Evolutionary conservation across 53 echinoderm and acorn worm species (phyloP).

Genomic region (Actinopyga echinites): DNA sequence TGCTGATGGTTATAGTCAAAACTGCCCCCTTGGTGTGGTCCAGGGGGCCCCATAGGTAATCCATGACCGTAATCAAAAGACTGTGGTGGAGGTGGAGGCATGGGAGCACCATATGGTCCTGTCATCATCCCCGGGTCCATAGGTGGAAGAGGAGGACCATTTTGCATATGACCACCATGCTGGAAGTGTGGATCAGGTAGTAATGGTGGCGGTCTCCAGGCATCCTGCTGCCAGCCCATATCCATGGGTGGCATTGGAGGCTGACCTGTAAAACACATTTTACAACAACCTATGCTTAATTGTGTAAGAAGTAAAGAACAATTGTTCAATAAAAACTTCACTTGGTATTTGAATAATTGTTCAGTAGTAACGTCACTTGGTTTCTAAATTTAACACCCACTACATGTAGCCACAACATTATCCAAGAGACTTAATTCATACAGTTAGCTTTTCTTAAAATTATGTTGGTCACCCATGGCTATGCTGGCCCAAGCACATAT

Average conservation of each 20-base stretch:
- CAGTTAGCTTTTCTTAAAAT: no score
- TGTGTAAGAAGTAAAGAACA: no score
- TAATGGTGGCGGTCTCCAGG: background rate
- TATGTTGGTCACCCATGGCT: no score
- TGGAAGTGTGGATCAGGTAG: slow-evolving; percentile 27
- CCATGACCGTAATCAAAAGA: slow-evolving; percentile 70
- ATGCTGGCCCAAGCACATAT: no score
- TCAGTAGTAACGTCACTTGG: no score
- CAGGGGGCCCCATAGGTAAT: background rate
- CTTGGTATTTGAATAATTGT: no score
- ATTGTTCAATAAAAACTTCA: no score
- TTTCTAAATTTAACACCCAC: no score
- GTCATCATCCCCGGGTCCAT: slow-evolving; percentile 29
- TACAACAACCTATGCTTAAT: background rate
- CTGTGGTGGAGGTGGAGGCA: slow-evolving; percentile 51
- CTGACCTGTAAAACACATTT: background rate
- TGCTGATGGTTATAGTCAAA: slow-evolving; percentile 28
- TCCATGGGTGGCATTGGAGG: slow-evolving; percentile 29
- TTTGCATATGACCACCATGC: background rate
- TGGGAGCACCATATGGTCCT: slow-evolving; percentile 43
- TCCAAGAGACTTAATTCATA: no score
- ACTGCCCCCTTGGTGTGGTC: background rate
- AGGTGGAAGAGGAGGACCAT: background rate
- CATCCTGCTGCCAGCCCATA: slow-evolving; percentile 18
- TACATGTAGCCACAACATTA: no score